These are phyloP conservation scores for Ploceus nigricollis DNA, from an alignment of 2,113 vertebrate genomes.

Conservation along the genomic window DNA sequence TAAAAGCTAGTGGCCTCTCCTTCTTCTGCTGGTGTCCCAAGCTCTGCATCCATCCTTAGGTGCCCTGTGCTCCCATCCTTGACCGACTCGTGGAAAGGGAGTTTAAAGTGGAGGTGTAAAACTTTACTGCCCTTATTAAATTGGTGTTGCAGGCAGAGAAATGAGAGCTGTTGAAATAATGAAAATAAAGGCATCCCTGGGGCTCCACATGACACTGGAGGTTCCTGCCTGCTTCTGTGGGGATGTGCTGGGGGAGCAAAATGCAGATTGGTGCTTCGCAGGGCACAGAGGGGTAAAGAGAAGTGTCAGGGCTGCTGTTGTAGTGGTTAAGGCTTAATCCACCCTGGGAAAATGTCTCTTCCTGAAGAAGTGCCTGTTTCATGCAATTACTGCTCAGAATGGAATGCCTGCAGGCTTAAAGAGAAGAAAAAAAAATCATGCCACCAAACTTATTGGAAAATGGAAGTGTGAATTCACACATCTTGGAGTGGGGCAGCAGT, in stretches of 20 bases:
- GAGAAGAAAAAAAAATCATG: too few species aligned
- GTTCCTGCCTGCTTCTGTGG: not conserved
- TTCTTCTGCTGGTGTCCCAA: not conserved
- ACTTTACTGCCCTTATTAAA: not conserved
- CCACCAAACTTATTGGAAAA: not conserved
- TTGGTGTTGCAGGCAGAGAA: not conserved
- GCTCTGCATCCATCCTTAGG: fast-evolving
- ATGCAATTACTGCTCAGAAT: not conserved
- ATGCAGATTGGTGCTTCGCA: not conserved
- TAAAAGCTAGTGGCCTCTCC: not conserved
- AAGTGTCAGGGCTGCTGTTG: not conserved
- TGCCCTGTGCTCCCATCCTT: not conserved
- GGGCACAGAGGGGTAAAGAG: not conserved
- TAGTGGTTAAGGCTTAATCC: not conserved
- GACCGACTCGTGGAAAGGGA: fast-evolving
- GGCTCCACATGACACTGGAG: not conserved
- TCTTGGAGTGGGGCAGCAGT: not conserved
- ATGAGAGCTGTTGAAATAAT: not conserved
- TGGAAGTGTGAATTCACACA: not conserved
- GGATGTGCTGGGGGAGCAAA: not conserved
- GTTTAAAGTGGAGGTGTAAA: not conserved
- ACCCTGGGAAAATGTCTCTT: not conserved
- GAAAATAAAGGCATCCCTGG: not conserved
- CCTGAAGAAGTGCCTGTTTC: not conserved
- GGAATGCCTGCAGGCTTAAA: not conserved